Evolutionary conservation across 2,113 vertebrate genomes (phyloP), one percentile per base, ranked within the genome.

Genomic region (Actinemys pallida): DNA sequence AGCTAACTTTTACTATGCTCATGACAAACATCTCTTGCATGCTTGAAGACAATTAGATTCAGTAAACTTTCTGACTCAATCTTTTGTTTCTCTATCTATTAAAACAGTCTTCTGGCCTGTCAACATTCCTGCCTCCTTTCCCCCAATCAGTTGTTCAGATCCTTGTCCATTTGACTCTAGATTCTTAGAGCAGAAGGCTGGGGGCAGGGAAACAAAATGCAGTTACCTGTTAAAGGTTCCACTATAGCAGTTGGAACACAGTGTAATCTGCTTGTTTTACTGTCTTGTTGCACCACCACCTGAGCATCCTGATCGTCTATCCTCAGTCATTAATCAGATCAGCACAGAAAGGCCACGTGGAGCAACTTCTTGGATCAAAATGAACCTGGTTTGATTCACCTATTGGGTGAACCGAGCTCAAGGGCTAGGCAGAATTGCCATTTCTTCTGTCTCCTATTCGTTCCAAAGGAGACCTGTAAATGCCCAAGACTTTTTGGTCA

Each of bases 401-500:
- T 59, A 86, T 81, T 9, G 88, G 11, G 56, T 47, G 29, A 94
- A 82, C 25, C 83, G 5, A 88, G 31, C 85, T 72, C 13, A 78
- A 90, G 14, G 14, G 2, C 39, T 86, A 80, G 11, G 14, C 39
- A 14, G 29, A 86, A 39, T 94, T 83, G 52, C 89, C 75, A 6
- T 89, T 93, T 82, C 45, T 88, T 83, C 45, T 83, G 62, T 65
- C n/a, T 14, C 56, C 57, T 4, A 85, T 22, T 17, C 62, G 53
- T 78, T 78, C 80, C 24, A 54, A 53, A 57, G 8, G 4, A 1
- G 1, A 75, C 27, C 82, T 75, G 27, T 54, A 87, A 93, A 75
- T 0, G 0, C 6, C 72, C 5, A 57, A 25, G 50, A 47, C 1
- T 0, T 9, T 84, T 57, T 56, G 4, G n/a, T 31, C 86, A 14